Evolutionary conservation across 1,140 invertebrate species (phyloP).

Genomic region (Heterodera carotae): DNA sequence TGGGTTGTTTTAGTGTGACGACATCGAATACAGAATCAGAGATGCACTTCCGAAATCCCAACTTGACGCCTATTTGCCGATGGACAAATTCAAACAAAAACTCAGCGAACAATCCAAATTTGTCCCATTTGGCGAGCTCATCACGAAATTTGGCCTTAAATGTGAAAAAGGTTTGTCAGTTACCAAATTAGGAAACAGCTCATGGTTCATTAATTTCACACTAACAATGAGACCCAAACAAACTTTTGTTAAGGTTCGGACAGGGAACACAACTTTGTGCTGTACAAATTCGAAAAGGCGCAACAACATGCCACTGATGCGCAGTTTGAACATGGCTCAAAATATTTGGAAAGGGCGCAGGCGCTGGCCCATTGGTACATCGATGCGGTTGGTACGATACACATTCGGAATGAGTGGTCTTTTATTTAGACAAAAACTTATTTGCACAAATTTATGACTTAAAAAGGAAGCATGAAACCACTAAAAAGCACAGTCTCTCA

Average conservation of each 20-base stretch:
- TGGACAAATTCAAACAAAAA: slow-evolving; percentile 36
- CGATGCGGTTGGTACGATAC: slow-evolving; percentile 74
- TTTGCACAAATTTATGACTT: too few relatives aligned
- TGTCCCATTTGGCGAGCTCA: slow-evolving; percentile 39
- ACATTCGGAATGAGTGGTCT: too few relatives aligned
- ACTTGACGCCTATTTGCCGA: slow-evolving; percentile 37
- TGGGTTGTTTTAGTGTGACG: slow-evolving; percentile 34
- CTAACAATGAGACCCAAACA: too few relatives aligned
- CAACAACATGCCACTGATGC: slow-evolving; percentile 69
- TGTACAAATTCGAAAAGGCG: slow-evolving; percentile 39
- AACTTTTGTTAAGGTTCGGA: slow-evolving; percentile 19
- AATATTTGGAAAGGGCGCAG: slow-evolving; percentile 82
- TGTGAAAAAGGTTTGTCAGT: not conserved
- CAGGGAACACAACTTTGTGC: slow-evolving; percentile 32
- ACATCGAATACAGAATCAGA: slow-evolving; percentile 43
- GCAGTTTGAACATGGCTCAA: slow-evolving; percentile 71
- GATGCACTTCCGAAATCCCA: slow-evolving; percentile 42
- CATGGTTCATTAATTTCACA: too few relatives aligned
- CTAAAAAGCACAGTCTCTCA: too few relatives aligned
- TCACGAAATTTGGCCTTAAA: slow-evolving; percentile 40
- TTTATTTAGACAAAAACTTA: not conserved
- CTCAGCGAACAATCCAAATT: slow-evolving; percentile 38
- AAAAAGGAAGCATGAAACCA: too few relatives aligned
- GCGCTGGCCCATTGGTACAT: slow-evolving; percentile 92
- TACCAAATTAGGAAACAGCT: too few relatives aligned